phyloP scores from a whole-genome alignment of 2,888 invertebrate species.

The Apodemia zela region DNA sequence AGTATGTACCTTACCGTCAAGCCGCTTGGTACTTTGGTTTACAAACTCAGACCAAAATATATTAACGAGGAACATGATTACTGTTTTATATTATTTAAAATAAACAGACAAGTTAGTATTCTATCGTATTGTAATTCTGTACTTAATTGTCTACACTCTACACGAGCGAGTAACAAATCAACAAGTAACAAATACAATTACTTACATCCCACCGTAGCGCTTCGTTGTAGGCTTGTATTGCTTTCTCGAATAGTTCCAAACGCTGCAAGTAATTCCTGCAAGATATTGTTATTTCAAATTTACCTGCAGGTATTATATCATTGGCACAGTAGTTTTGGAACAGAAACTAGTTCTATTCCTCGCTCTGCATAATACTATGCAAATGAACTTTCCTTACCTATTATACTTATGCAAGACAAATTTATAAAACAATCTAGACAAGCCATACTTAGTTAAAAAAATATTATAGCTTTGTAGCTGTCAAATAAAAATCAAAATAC shows the following conservation, averaged over 20 bases:
- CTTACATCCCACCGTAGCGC: slow-evolving; percentile 72
- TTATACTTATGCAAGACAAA: not conserved
- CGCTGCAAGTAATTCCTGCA: slow-evolving; percentile 70
- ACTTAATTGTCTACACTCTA: not conserved
- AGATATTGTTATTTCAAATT: slow-evolving; percentile 28
- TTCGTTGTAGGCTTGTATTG: slow-evolving; percentile 67
- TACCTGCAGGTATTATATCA: slow-evolving; percentile 18
- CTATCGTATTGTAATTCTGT: not conserved
- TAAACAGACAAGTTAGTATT: too few species aligned
- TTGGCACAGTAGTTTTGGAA: not conserved
- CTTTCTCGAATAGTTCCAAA: slow-evolving; percentile 64
- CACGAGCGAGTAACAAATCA: not conserved
- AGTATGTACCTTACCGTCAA: too few species aligned
- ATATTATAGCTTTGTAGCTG: too few species aligned
- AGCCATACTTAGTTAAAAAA: not conserved
- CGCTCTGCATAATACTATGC: slow-evolving; percentile 6
- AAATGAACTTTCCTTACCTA: slow-evolving; percentile 8
- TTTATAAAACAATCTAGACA: not conserved
- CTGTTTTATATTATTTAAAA: too few species aligned
- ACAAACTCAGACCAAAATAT: too few species aligned
- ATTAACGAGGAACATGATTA: too few species aligned
- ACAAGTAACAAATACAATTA: slow-evolving; percentile 29
- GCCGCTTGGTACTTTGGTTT: too few species aligned
- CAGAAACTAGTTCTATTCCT: slow-evolving; percentile 9
- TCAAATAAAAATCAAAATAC: too few species aligned